Percentiles rank a stretch among this genome's conserved stretches.
phyloP scores from a whole-genome alignment of 2,113 vertebrate genomes.

The Gobius niger region DNA sequence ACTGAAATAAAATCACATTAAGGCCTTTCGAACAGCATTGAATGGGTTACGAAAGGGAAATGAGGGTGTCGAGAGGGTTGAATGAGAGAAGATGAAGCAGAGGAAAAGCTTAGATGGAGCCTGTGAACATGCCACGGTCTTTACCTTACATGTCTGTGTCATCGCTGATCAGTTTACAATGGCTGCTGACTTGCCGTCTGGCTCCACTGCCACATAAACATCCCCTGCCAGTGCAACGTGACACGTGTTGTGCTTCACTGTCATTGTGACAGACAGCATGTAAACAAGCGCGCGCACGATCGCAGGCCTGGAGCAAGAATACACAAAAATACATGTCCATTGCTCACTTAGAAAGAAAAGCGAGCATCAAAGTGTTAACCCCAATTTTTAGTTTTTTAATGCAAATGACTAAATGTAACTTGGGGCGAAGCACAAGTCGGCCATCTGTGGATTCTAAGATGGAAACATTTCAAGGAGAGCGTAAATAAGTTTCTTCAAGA shows the following conservation, averaged over 20 bases:
- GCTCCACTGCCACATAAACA: conserved; percentile 19
- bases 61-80: too few species aligned
- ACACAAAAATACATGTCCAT: not conserved
- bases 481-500: conserved; percentile 26
- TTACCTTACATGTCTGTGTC: conserved; percentile 12
- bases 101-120: not conserved
- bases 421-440: conserved; percentile 17
- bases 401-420: conserved; percentile 39
- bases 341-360: conserved; percentile 11
- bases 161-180: conserved; percentile 29
- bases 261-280: conserved; percentile 17
- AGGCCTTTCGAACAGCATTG: too few species aligned
- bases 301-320: not conserved
- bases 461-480: conserved; percentile 30
- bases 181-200: conserved; percentile 17
- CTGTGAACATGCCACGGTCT: not conserved
- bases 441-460: conserved; percentile 55
- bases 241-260: conserved; percentile 19
- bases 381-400: not conserved
- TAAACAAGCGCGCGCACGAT: conserved; percentile 10
- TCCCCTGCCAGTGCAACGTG: conserved; percentile 30
- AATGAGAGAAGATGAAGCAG: not conserved
- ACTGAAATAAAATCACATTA: too few species aligned
- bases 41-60: too few species aligned
- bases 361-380: conserved; percentile 3